Percentiles rank a stretch among this genome's conserved stretches.
Evolutionary conservation across 2,113 vertebrate species (phyloP).

Genomic region (Periophthalmodon schlosseri): DNA sequence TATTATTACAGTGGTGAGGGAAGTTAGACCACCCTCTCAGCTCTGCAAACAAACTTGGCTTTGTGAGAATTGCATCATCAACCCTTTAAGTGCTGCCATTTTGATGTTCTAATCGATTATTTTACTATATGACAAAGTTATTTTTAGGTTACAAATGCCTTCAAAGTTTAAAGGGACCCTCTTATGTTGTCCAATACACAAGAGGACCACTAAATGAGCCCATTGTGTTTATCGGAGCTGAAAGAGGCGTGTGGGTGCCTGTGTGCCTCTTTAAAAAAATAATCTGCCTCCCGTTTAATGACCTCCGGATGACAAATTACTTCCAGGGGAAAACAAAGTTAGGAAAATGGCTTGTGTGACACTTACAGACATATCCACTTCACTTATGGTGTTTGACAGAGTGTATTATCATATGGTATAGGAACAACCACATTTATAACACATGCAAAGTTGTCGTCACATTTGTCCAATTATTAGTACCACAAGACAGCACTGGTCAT

Average conservation of each 20-base stretch:
- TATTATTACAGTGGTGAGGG: constrained; percentile 1
- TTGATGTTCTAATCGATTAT: constrained; percentile 26
- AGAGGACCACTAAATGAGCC: constrained; percentile 73
- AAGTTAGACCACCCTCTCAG: constrained; percentile 21
- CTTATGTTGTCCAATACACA: constrained; percentile 58
- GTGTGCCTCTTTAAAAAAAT: constrained; percentile 80
- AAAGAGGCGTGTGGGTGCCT: constrained; percentile 77
- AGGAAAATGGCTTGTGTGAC: constrained; percentile 73
- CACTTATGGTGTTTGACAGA: constrained; percentile 62
- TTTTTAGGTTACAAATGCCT: constrained; percentile 25
- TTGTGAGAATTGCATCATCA: constrained; percentile 28
- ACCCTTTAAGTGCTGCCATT: background rate
- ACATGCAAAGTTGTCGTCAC: too few species aligned
- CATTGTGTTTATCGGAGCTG: constrained; percentile 80
- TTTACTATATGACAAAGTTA: constrained; percentile 6
- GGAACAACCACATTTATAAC: too few species aligned
- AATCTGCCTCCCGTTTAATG: constrained; percentile 80
- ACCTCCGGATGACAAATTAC: constrained; percentile 81
- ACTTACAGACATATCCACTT: constrained; percentile 64
- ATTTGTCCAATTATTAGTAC: too few species aligned
- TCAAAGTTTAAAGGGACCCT: constrained; percentile 65
- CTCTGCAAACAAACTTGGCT: constrained; percentile 11
- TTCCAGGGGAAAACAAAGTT: constrained; percentile 73
- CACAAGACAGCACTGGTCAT: too few species aligned
- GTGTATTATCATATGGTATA: background rate